Percentiles rank a stretch among this genome's conserved stretches.
Evolutionary conservation across 2,113 vertebrate species (phyloP).

Genomic region (Psephotus haematonotus): DNA sequence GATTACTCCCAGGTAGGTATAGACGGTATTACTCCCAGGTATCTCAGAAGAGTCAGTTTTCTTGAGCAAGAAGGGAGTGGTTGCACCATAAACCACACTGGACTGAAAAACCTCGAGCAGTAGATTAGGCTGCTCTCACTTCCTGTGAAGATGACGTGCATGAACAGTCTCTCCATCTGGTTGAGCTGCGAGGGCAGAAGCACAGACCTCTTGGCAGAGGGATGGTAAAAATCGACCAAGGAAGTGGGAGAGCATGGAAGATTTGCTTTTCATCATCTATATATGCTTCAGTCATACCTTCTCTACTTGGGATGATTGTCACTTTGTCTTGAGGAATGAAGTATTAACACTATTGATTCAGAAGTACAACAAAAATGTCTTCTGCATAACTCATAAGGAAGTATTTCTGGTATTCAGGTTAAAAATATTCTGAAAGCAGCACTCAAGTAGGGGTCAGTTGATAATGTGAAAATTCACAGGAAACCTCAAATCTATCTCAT

Average conservation of each 20-base stretch:
- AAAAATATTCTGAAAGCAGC: neutral
- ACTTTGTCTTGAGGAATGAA: neutral
- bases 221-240: neutral
- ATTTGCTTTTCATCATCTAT: neutral
- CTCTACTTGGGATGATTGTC: neutral
- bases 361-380: neutral
- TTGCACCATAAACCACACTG: neutral
- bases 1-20: neutral
- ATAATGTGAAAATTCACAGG: neutral
- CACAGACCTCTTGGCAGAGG: neutral
- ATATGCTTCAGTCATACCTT: neutral
- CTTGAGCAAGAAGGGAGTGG: neutral
- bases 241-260: neutral
- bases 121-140: neutral
- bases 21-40: neutral
- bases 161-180: neutral
- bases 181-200: neutral
- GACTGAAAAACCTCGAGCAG: neutral
- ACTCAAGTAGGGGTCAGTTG: neutral
- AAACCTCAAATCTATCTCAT: neutral
- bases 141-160: neutral
- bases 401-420: neutral
- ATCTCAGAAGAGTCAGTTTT: neutral
- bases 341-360: neutral
- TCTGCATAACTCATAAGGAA: neutral